Conservation (phyloP, 2,797 vertebrate species). For the Spea hammondii region DNA sequence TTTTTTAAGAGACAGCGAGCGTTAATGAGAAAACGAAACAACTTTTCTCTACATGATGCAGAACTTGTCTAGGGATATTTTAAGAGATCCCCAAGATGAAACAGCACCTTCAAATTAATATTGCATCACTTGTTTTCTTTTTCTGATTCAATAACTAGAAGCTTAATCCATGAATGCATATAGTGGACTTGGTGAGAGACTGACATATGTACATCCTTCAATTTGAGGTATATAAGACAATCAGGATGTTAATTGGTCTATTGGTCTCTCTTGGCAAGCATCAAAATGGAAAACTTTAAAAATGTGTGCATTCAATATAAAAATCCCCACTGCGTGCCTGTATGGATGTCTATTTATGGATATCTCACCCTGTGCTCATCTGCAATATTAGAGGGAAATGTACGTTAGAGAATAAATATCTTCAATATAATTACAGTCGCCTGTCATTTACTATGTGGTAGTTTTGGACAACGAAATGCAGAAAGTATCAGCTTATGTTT, state of each 20-base stretch:
- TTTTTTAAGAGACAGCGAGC: too few species aligned
- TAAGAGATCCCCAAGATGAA: too few species aligned
- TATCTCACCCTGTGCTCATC: constrained; percentile 5
- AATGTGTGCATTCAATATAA: background rate
- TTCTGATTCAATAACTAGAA: too few species aligned
- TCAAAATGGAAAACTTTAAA: background rate
- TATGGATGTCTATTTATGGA: constrained; percentile 27
- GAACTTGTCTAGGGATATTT: too few species aligned
- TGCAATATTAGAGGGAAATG: background rate
- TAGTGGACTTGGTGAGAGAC: too few species aligned
- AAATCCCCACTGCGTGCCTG: too few species aligned
- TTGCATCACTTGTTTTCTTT: too few species aligned
- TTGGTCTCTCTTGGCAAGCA: constrained; percentile 18
- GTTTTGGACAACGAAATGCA: background rate
- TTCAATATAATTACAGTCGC: background rate
- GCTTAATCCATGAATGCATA: too few species aligned
- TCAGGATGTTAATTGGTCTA: constrained; percentile 17
- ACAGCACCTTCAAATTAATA: too few species aligned
- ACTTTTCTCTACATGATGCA: too few species aligned
- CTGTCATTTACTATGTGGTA: background rate
- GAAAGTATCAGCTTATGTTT: background rate
- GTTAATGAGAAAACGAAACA: background rate
- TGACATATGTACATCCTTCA: background rate
- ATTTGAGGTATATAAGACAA: constrained; percentile 9
- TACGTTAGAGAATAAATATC: background rate